These are phyloP conservation scores for Smittia sp. DNA, from an alignment of 2,888 invertebrate genomes.

Conservation along the genomic window DNA sequence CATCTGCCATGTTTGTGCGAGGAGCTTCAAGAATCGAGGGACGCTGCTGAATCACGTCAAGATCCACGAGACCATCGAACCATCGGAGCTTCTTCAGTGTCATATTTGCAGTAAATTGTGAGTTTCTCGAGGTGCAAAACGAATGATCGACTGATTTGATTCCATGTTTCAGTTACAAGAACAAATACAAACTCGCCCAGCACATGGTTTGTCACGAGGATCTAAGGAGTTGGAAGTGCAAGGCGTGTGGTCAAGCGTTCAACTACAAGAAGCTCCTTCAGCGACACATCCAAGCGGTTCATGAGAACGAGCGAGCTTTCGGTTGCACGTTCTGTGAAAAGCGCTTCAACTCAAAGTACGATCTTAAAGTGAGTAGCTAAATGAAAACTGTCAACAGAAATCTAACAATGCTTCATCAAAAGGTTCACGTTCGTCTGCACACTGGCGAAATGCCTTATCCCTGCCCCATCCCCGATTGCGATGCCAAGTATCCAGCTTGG, in stretches of 20 bases:
- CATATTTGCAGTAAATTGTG: conserved; percentile 11
- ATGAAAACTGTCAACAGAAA: too few species aligned
- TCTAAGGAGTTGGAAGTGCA: neutral
- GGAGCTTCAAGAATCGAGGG: neutral
- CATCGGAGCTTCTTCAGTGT: neutral
- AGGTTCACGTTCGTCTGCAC: conserved; percentile 16
- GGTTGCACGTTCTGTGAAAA: conserved; percentile 1
- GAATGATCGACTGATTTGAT: neutral
- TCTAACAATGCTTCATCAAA: neutral
- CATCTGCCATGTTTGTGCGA: conserved; percentile 8
- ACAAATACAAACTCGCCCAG: conserved; percentile 7
- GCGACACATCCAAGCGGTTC: neutral
- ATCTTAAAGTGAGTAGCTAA: conserved; percentile 1
- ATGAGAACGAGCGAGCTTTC: neutral
- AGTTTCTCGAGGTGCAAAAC: neutral
- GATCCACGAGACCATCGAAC: conserved; percentile 19
- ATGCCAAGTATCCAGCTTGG: conserved; percentile 13
- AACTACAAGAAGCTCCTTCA: conserved; percentile 3
- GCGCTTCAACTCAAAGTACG: neutral
- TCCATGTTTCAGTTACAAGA: neutral
- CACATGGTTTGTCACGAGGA: neutral
- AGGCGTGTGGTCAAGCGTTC: neutral
- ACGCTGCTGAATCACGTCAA: conserved; percentile 27
- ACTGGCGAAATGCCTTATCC: conserved; percentile 8
- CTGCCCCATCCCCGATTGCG: conserved; percentile 2